Evolutionary conservation across 2,888 invertebrate species (phyloP), one percentile per base, ranked within the genome.

Genomic region (Melanostoma mellinum): DNA sequence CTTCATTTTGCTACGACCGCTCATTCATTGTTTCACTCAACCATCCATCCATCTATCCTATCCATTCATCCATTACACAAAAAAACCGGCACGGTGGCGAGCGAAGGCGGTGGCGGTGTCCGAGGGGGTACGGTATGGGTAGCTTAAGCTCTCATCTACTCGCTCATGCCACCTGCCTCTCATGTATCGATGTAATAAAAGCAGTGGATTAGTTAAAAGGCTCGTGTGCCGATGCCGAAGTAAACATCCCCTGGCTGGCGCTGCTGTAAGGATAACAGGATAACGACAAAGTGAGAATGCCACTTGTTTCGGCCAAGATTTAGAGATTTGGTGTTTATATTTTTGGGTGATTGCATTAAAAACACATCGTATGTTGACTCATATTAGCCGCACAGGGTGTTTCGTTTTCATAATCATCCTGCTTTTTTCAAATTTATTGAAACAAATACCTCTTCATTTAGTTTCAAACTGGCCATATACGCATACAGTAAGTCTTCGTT

Each of bases 251-350:
- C 69, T 65, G 20, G 40, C 40, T 36, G 36, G 46, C 36, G 38
- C 36, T 30, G 9, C 50, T n/a, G 10, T 42, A 40, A 6, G 48
- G 30, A 4, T 46, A 46, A 40, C 65, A 67, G 78, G 79, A 75
- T 84, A 74, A 78, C 32, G 61, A 71, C 67, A 67, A 84, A 84
- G 79, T 75, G 84, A 75, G 71, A 79, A 84, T 78, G 69, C 84
- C 84, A 84, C 84, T 84, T 84, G 84, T 84, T 10, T 71, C 35
- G 78, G 67, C 60, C 72, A 75, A 67, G 84, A 84, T 84, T 78
- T 79, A 52, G 61, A 84, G 78, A 84, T 84, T 84, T 84, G 65
- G 71, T 84, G 79, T 84, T 84, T 84, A 84, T 79, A 69, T 84
- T 63, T 63, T 63, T 67, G 73, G 77, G 69, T 73, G 82, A 82